Conservation (phyloP, 2,113 vertebrate species). For the Daboia siamensis region DNA sequence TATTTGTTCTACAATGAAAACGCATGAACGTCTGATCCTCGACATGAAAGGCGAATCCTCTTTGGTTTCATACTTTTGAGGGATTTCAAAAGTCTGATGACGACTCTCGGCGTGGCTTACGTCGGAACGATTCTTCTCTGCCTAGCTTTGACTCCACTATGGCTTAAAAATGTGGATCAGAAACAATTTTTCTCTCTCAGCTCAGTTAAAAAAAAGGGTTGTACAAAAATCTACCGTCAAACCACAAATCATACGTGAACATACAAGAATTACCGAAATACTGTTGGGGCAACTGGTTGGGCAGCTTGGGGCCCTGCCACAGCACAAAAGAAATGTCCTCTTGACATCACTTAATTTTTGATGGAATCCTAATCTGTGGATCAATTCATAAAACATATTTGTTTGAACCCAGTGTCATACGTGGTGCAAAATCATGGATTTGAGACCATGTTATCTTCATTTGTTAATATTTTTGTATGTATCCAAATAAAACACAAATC, state of each 20-base stretch:
- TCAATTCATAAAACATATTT: background rate
- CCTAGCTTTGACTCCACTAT: background rate
- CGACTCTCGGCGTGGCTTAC: background rate
- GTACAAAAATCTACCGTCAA: background rate
- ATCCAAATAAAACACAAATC: background rate
- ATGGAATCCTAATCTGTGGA: background rate
- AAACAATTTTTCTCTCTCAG: background rate
- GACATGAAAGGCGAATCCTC: background rate
- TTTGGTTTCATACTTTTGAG: background rate
- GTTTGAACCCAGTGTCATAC: background rate
- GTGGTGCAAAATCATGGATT: background rate
- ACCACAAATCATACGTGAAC: background rate
- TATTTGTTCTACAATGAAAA: background rate
- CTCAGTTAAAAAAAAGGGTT: background rate
- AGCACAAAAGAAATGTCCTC: background rate
- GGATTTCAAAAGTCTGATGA: background rate
- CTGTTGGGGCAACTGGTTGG: background rate
- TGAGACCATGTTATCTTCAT: background rate
- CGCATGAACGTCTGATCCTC: background rate
- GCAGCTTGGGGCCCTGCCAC: background rate
- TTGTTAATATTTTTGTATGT: background rate
- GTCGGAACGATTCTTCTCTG: background rate
- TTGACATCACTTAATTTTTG: background rate
- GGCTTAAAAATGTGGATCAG: background rate
- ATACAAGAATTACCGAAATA: background rate